Evolutionary conservation across 2,113 vertebrate species (phyloP), one percentile per base, ranked within the genome.

Genomic region (Nothoprocta perdicaria): DNA sequence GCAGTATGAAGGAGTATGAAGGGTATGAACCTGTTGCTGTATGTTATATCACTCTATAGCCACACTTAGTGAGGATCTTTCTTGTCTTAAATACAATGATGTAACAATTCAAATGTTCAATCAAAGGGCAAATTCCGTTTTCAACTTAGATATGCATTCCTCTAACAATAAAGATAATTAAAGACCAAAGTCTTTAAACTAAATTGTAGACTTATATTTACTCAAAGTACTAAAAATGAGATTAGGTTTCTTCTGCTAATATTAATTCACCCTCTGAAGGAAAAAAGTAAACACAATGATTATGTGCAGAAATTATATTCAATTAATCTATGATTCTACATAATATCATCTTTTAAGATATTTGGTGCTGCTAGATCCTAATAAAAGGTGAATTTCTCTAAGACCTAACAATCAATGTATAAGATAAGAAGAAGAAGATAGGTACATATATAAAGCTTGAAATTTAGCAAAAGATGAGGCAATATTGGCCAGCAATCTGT

Each of bases 161-260:
- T 38, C 61, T 85, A 86, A 71, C 18, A 84, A 22, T 41, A 48
- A 43, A 5, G 1, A 4, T 35, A 75, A 75, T n/a, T n/a, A 79
- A 71, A 5, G 6, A 71, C 29, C 74, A 26, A 67, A 82, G n/a
- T n/a, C n/a, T n/a, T n/a, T n/a, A n/a, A n/a, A 40, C 65, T 81
- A 63, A 8, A 0, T 1, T 10, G 22, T 45, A 60, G 55, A 9
- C 11, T 82, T 14, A 55, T 29, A 55, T 55, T 55, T 27, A 17
- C 14, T 55, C 8, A 31, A 48, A 29, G 7, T 46, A 15, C 35
- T 41, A 31, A 79, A 82, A 88, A 27, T 1, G 1, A 63, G 14
- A 53, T 72, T 65, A 61, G 8, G 13, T 35, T 8, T 16, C 6
- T 66, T 90, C 81, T 81, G 24, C 18, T 2, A 4, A 35, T 41